These are phyloP conservation scores for Psettodes erumei DNA, from an alignment of 2,113 vertebrate species.

Conservation along the genomic window DNA sequence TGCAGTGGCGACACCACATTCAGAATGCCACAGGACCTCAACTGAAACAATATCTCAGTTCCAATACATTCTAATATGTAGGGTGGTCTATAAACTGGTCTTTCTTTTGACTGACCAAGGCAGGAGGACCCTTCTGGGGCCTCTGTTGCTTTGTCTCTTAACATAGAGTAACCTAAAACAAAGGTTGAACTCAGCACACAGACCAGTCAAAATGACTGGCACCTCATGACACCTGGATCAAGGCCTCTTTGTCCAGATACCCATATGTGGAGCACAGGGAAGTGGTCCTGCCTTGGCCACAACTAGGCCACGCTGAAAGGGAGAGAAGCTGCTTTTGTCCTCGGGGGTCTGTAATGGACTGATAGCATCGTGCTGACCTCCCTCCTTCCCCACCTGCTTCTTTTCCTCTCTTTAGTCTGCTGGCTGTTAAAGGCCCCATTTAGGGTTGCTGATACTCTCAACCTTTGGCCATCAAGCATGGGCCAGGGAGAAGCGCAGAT, in stretches of 20 bases:
- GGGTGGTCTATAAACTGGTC: slow-evolving; percentile 7
- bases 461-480: slow-evolving; percentile 64
- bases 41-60: slow-evolving; percentile 10
- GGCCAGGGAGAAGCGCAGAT: slow-evolving; percentile 54
- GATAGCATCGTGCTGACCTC: slow-evolving; percentile 78
- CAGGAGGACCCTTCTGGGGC: slow-evolving; percentile 14
- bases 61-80: neutral
- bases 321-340: slow-evolving; percentile 75
- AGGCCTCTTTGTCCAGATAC: slow-evolving; percentile 65
- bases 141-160: slow-evolving; percentile 27
- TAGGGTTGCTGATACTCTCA: slow-evolving; percentile 66
- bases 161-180: slow-evolving; percentile 55
- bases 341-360: slow-evolving; percentile 75
- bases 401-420: slow-evolving; percentile 52
- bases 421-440: slow-evolving; percentile 68
- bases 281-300: slow-evolving; percentile 66
- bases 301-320: slow-evolving; percentile 73
- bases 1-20: neutral
- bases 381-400: slow-evolving; percentile 62
- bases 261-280: slow-evolving; percentile 56
- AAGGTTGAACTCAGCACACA: slow-evolving; percentile 48
- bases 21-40: slow-evolving; percentile 3
- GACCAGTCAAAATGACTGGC: slow-evolving; percentile 58
- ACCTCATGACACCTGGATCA: slow-evolving; percentile 78
- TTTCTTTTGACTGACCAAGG: slow-evolving; percentile 16